Evolutionary conservation across 2,113 vertebrate genomes (phyloP).

Genomic region (Siniperca chuatsi): DNA sequence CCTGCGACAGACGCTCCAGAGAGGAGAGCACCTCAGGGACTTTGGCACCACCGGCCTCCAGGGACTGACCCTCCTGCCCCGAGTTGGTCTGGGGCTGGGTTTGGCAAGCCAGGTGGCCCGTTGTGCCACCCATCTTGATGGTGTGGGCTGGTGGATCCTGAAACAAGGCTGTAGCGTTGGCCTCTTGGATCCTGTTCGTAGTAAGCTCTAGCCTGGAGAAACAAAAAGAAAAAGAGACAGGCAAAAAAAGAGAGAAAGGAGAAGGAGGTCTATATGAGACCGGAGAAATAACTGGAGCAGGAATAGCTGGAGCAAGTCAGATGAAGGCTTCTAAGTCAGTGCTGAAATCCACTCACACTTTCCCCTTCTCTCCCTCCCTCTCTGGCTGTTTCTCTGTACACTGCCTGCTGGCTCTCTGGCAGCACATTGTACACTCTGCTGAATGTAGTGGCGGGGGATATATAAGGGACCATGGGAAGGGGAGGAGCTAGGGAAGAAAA

Average conservation of each 20-base stretch:
- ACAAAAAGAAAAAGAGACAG: conserved; percentile 40
- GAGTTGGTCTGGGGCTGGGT: conserved; percentile 73
- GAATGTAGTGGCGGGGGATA: conserved; percentile 61
- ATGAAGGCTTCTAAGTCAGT: conserved; percentile 60
- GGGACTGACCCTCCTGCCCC: conserved; percentile 76
- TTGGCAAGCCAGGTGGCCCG: conserved; percentile 89
- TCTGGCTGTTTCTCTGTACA: conserved; percentile 60
- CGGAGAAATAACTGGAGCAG: conserved; percentile 41
- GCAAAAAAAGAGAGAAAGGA: conserved; percentile 41
- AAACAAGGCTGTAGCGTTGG: conserved; percentile 28
- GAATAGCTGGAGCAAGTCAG: conserved; percentile 40
- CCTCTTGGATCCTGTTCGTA: conserved; percentile 37
- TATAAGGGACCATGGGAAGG: conserved; percentile 64
- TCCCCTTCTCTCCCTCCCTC: conserved; percentile 66
- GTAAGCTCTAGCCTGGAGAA: conserved; percentile 56
- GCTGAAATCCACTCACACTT: conserved; percentile 77
- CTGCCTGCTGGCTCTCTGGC: conserved; percentile 72
- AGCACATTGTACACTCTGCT: conserved; percentile 81
- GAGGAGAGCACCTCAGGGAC: conserved; percentile 87
- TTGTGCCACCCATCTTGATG: conserved; percentile 88
- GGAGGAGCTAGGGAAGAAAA: conserved; percentile 47
- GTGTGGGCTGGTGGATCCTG: conserved; percentile 34
- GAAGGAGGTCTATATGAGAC: conserved; percentile 33
- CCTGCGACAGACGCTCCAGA: conserved; percentile 89
- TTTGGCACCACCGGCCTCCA: conserved; percentile 76